Base-by-base conservation (phyloP, 2,113 vertebrate genomes). In the Cynoglossus semilaevis region DNA sequence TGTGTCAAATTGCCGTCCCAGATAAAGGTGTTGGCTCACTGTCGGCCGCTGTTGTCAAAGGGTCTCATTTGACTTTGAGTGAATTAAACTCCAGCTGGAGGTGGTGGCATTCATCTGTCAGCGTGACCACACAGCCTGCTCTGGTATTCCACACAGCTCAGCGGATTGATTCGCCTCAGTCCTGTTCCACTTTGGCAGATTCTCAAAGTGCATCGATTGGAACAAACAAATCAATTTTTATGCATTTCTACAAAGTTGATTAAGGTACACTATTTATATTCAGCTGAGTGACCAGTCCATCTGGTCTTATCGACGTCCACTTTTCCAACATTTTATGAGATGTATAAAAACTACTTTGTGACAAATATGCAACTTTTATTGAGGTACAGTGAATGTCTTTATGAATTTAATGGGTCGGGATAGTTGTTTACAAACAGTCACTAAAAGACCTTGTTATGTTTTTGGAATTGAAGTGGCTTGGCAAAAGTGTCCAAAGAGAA, bases 181-280 rank as follows among this genome's bases (percentile, higher is more conserved):
- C 29, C 67, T 16, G 18, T 48, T 57, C 52, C 15, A 57, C 69
- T 85, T 60, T 63, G 60, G 71, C 72, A 58, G 59, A 71, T 66
- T 74, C 66, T 80, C 63, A 70, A 55, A 65, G 49, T 22, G 64
- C 71, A 82, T 76, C 69, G 74, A 82, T 74, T 74, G 71, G 47
- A 58, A 66, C 62, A 80, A 81, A 73, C 72, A 66, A 80, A 78
- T 80, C 69, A 35, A 78, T 67, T 83, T 77, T 64, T 58, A 69
- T 69, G 66, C 68, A 67, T 79, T 75, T 54, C 61, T 74, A 53
- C 59, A 76, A 66, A 76, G 74, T 72, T 67, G 69, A 80, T 65
- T 80, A 69, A 77, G 81, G 72, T 80, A 77, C 63, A 45, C 72
- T 60, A 66, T 80, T 71, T 60, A 76, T 76, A 80, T 72, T 69